Percentiles rank a stretch among this genome's conserved stretches.
These are phyloP conservation scores for Glaucidium brasilianum DNA, from an alignment of 2,113 vertebrate genomes.

Conservation along the genomic window DNA sequence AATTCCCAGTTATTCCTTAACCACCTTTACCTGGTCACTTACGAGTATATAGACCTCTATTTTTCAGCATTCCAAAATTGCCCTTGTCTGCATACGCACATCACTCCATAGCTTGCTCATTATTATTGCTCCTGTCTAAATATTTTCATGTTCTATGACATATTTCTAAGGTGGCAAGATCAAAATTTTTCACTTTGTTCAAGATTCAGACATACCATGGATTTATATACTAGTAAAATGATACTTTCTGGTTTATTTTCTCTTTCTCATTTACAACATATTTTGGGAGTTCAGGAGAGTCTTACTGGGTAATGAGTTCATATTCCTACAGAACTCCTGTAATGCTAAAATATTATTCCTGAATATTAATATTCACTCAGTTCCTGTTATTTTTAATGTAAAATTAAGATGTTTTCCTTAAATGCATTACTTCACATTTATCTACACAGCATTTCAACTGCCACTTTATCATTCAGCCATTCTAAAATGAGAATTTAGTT, in stretches of 20 bases:
- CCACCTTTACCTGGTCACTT: neutral
- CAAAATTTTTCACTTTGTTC: neutral
- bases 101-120: neutral
- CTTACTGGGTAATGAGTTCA: neutral
- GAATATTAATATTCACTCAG: neutral
- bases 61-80: neutral
- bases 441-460: neutral
- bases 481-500: neutral
- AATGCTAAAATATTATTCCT: neutral
- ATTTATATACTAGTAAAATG: neutral
- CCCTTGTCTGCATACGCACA: fast-evolving
- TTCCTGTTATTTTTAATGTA: neutral
- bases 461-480: neutral
- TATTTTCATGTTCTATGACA: neutral
- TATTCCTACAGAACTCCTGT: neutral
- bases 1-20: neutral
- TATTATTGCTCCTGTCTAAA: neutral
- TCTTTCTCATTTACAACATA: neutral
- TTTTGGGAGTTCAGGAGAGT: neutral
- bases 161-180: neutral
- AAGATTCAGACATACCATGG: neutral
- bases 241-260: neutral
- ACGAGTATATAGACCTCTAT: neutral
- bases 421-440: neutral
- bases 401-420: neutral